Base-by-base conservation (phyloP, 1,140 invertebrate species). In the Schlechtendalia chinensis region DNA sequence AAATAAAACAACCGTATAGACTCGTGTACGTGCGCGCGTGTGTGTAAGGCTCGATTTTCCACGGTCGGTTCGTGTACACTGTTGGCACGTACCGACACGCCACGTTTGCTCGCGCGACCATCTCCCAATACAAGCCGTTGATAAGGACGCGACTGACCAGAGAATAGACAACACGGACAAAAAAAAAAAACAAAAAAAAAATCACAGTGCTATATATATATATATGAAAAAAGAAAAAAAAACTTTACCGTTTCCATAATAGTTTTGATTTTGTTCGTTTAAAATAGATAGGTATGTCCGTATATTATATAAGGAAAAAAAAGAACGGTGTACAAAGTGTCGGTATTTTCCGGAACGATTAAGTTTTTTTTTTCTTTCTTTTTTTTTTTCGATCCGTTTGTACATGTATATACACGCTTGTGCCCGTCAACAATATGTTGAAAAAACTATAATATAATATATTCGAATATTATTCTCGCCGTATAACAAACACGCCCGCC, bases 11-110 rank as follows among this genome's bases (percentile, higher is more conserved):
- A 32, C 22, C 65, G n/a, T 56, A 47, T 79, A 5, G 39, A 61
- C 75, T 61, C n/a, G 54, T 45, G 53, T n/a, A 27, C 12, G 19
- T 47, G n/a, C 14, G 69, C 53, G 5, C 14, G 69, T 53, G 5
- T 74, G n/a, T n/a, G 58, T 45, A 22, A 63, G 32, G 17, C 24
- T 59, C 45, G 75, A 79, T 63, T 79, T 79, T 79, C 27, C 74
- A 79, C 58, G 75, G 75, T 79, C 39, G 22, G 58, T 79, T 79
- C 75, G 75, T 79, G 75, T 79, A 79, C 75, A 63, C 58, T 79
- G 75, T 79, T 79, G 56, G 75, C 75, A 79, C 75, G 75, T 79
- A 79, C 75, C 75, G 75, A 61, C 75, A 79, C 75, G 56, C 75
- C 39, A 50, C 75, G 58, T 79, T 79, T 79, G 27, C 50, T 45